These are phyloP conservation scores for Pissodes strobi DNA, from an alignment of 1,140 invertebrate species.

Conservation along the genomic window DNA sequence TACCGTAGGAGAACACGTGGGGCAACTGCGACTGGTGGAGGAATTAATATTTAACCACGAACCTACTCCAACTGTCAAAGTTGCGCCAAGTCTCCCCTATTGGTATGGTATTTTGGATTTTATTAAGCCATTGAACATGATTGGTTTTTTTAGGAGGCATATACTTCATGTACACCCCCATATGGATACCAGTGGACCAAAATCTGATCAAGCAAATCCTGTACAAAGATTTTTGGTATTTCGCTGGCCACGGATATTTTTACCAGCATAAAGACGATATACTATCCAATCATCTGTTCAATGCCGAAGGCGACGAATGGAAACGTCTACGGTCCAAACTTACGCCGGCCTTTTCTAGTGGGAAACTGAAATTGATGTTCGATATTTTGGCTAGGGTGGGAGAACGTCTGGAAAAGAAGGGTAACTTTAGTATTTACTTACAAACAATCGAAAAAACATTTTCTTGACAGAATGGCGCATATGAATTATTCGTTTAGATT, in stretches of 20 bases:
- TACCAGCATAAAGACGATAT: slow-evolving; percentile 19
- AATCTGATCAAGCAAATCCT: slow-evolving; percentile 18
- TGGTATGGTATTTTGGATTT: no score
- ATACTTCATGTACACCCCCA: slow-evolving; percentile 13
- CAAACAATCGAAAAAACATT: not conserved
- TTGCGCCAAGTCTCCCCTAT: no score
- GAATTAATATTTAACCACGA: no score
- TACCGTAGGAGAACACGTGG: no score
- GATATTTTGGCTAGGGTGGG: not conserved
- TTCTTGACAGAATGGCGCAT: not conserved
- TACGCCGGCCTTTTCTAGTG: slow-evolving; percentile 18
- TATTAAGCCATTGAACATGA: no score
- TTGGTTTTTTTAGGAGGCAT: slow-evolving; percentile 18
- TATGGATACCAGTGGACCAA: slow-evolving; percentile 19
- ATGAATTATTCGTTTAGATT: not conserved
- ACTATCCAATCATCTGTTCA: slow-evolving; percentile 17
- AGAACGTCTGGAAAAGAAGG: slow-evolving; percentile 7
- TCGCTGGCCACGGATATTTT: slow-evolving; percentile 11
- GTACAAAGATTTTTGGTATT: slow-evolving; percentile 13
- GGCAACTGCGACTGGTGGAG: no score
- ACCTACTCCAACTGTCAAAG: no score
- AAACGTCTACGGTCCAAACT: slow-evolving; percentile 22
- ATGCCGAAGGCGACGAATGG: slow-evolving; percentile 17
- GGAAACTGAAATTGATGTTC: slow-evolving; percentile 29
- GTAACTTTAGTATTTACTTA: not conserved